A percentile compares a stretch with the other conserved stretches of the same genome.
Evolutionary conservation across 2,888 invertebrate genomes (phyloP).

Genomic region (Acanthococcus lagerstroemiae): DNA sequence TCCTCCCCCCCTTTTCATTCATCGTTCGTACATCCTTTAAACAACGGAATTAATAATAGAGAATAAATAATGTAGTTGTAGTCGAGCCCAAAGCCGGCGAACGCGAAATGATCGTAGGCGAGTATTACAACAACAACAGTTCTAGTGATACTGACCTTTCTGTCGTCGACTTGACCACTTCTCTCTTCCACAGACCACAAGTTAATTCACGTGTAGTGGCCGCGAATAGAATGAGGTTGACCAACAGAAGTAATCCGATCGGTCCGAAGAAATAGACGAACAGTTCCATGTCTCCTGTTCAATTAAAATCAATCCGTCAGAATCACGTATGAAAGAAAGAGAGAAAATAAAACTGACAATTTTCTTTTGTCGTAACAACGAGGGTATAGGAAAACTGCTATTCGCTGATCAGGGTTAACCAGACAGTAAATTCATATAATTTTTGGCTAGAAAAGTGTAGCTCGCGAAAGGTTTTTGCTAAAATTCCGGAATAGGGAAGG

Average conservation of each 20-base stretch:
- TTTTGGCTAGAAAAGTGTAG: neutral
- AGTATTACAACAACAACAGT: no score
- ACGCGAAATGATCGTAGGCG: no score
- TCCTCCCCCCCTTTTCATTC: no score
- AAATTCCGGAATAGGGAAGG: neutral
- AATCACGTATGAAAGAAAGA: neutral
- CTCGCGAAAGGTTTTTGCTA: neutral
- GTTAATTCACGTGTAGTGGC: conserved; percentile 75
- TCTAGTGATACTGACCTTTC: conserved; percentile 51
- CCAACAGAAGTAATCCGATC: conserved; percentile 62
- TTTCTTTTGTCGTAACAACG: no score
- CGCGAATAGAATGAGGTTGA: conserved; percentile 68
- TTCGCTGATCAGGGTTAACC: no score
- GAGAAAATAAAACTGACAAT: neutral
- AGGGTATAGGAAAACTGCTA: no score
- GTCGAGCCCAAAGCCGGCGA: neutral
- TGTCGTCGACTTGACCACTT: conserved; percentile 74
- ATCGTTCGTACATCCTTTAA: no score
- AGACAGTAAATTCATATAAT: neutral
- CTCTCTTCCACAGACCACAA: conserved; percentile 78
- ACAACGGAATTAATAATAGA: no score
- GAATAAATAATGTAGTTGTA: neutral
- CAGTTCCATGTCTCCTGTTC: conserved; percentile 60
- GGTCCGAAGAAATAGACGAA: conserved; percentile 78
- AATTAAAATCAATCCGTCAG: neutral